Base-by-base conservation (phyloP, 2,113 vertebrate genomes). In the Peromyscus leucopus region DNA sequence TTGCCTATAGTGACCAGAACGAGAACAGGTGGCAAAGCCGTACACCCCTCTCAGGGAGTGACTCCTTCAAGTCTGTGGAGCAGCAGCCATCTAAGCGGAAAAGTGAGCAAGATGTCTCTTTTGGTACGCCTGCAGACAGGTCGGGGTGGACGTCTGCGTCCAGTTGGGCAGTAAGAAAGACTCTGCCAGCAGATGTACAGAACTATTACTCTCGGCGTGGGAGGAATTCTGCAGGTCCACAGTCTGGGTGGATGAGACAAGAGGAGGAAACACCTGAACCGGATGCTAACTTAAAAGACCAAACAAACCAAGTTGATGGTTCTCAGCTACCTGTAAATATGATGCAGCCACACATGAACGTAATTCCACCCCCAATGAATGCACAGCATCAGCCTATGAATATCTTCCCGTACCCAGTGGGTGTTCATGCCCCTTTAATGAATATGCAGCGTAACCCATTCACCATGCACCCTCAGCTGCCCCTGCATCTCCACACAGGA, bases 111-210 rank as follows among this genome's bases (percentile, higher is more conserved):
- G 99, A 99, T 10, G 93, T 97, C 3, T 98, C 98, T 0, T 99
- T 99, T 0, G 99, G 99, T 48, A 97, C 99, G 0, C 98, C 99
- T 22, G 97, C 99, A 39, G 99, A 99, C 98, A 98, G 99, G 4
- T 99, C 99, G 0, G 99, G 99, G 26, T 99, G 99, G 99, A 99
- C 99, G 0, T 99, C 99, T 9, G 99, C 99, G 0, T 99, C 99
- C 80, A 99, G 99, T 96, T 99, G 99, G 99, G 99, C 99, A 19
- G 99, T 99, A 46, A 99, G 99, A 96, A 99, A 99, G 97, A 99
- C 99, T 19, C 98, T 99, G 2, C 99, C 99, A 36, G 99, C 99
- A 28, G 99, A 99, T 96, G 99, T 99, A 33, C 99, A 99, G 98
- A 99, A 99, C 96, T 99, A 99, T 95, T 99, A 99, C 87, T 99